These are phyloP conservation scores for Ormyrus labotus DNA, from an alignment of 2,888 invertebrate genomes.

Conservation along the genomic window DNA sequence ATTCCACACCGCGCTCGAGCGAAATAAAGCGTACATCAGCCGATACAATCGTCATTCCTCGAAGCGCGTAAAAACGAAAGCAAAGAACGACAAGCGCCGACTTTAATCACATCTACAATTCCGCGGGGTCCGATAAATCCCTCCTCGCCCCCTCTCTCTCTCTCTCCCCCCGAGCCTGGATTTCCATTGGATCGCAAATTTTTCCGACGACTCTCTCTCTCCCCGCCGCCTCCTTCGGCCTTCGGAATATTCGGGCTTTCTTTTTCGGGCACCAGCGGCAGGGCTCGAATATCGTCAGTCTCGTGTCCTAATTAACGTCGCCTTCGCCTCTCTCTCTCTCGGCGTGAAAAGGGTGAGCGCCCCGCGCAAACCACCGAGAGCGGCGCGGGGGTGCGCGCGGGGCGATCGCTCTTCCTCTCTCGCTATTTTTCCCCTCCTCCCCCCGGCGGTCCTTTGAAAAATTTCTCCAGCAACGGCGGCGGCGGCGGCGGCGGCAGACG, in stretches of 20 bases:
- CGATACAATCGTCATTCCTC: too few species aligned
- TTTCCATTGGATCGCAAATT: constrained; percentile 44
- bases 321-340: constrained; percentile 54
- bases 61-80: neutral
- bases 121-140: constrained; percentile 41
- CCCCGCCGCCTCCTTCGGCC: constrained; percentile 16
- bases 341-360: constrained; percentile 57
- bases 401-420: constrained; percentile 54
- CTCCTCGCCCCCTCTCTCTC: neutral
- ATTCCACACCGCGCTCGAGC: too few species aligned
- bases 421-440: constrained; percentile 63
- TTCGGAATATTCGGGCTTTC: constrained; percentile 26
- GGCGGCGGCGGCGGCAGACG: constrained; percentile 60
- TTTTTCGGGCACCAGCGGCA: constrained; percentile 16
- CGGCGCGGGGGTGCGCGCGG: constrained; percentile 49
- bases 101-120: constrained; percentile 33
- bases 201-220: constrained; percentile 42
- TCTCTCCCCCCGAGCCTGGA: neutral
- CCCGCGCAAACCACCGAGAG: constrained; percentile 38
- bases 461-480: constrained; percentile 59
- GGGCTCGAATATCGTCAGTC: constrained; percentile 57
- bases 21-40: too few species aligned
- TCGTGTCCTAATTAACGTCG: constrained; percentile 72
- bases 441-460: constrained; percentile 58
- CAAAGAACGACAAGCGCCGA: constrained; percentile 23